These are phyloP conservation scores for Aporophyla nigra DNA, from an alignment of 2,888 invertebrate genomes.

Conservation along the genomic window DNA sequence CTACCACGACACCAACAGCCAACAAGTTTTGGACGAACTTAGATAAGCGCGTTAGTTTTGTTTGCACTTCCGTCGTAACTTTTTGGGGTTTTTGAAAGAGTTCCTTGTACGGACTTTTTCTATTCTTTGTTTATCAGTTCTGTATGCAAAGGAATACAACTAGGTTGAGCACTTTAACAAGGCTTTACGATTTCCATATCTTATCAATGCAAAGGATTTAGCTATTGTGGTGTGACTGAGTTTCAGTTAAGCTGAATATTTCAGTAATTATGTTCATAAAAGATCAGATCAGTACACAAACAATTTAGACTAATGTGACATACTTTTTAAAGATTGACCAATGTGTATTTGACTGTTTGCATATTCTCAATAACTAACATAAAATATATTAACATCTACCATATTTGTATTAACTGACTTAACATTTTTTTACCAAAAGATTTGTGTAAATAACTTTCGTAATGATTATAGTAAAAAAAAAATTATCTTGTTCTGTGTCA, in stretches of 20 bases:
- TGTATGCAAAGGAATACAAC: background rate
- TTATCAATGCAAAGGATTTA: slow-evolving; percentile 42
- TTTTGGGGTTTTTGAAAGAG: slow-evolving; percentile 52
- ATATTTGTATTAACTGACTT: background rate
- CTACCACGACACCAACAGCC: slow-evolving; percentile 64
- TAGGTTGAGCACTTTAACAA: slow-evolving; percentile 11
- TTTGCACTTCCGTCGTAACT: slow-evolving; percentile 73
- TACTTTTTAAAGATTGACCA: slow-evolving; percentile 30
- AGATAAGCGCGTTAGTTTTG: slow-evolving; percentile 77
- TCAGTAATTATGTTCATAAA: slow-evolving; percentile 8
- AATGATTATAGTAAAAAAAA: too few relatives aligned
- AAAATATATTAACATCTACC: slow-evolving; percentile 10
- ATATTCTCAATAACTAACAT: slow-evolving; percentile 33
- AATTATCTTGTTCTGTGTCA: too few relatives aligned
- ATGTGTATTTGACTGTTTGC: slow-evolving; percentile 15
- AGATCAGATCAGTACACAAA: slow-evolving; percentile 16
- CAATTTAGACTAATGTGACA: slow-evolving; percentile 7
- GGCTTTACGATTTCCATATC: slow-evolving; percentile 29
- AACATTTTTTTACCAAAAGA: slow-evolving; percentile 15
- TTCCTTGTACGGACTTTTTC: slow-evolving; percentile 35
- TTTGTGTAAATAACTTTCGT: background rate
- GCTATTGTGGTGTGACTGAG: background rate
- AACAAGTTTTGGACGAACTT: slow-evolving; percentile 70
- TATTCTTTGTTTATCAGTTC: slow-evolving; percentile 11
- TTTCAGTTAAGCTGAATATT: slow-evolving; percentile 17